These are phyloP conservation scores for Paraplagusia blochii DNA, from an alignment of 2,113 vertebrate genomes.

Conservation along the genomic window DNA sequence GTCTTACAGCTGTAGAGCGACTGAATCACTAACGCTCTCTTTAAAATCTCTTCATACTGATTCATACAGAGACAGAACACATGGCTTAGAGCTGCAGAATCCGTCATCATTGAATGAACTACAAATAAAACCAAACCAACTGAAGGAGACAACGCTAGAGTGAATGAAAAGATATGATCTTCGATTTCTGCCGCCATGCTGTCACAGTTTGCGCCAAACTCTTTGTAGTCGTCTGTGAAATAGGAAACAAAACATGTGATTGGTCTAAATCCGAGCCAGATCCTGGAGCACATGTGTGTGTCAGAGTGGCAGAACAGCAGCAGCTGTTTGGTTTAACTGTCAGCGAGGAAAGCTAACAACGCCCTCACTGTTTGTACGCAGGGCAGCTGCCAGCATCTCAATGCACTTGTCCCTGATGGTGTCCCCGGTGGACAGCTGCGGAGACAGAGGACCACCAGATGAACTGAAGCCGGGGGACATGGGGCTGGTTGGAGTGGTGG, in stretches of 20 bases:
- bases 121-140: neutral
- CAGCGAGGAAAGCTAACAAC: neutral
- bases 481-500: conserved; percentile 81
- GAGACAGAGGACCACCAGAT: conserved; percentile 67
- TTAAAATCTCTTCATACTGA: too few species aligned
- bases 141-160: neutral
- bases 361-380: conserved; percentile 85
- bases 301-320: neutral
- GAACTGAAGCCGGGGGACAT: conserved; percentile 77
- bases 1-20: too few species aligned
- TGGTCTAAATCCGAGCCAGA: neutral
- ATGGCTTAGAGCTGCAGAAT: neutral
- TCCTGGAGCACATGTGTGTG: neutral
- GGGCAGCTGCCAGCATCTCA: conserved; percentile 87
- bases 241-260: conserved; percentile 8
- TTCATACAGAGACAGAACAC: too few species aligned
- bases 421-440: conserved; percentile 85
- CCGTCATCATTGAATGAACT: neutral
- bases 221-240: conserved; percentile 85
- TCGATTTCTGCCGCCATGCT: conserved; percentile 93
- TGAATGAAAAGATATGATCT: conserved; percentile 88
- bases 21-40: too few species aligned
- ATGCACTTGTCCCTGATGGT: conserved; percentile 93
- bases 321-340: neutral
- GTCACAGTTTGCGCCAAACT: conserved; percentile 88